phyloP scores from a whole-genome alignment of 2,888 invertebrate species.

The Aphidoletes aphidimyza region DNA sequence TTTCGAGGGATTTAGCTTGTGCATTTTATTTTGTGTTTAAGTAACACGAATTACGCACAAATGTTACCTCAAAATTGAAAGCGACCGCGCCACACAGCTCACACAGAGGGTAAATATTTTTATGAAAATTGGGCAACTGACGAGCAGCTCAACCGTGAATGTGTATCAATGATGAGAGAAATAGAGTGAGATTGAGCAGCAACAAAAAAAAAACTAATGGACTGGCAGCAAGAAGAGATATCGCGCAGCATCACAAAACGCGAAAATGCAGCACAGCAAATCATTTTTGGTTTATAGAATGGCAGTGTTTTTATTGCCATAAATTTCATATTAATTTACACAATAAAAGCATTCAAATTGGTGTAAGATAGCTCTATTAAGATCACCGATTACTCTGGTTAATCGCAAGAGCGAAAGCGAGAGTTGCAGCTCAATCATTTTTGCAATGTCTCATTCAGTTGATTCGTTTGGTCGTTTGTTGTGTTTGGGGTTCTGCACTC shows the following conservation, averaged over 20 bases:
- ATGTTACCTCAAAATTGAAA: slow-evolving; percentile 50
- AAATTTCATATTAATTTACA: slow-evolving; percentile 52
- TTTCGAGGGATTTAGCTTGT: slow-evolving; percentile 23
- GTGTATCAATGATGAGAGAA: not conserved
- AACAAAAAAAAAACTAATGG: slow-evolving; percentile 44
- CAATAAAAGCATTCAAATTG: slow-evolving; percentile 44
- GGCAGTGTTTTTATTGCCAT: slow-evolving; percentile 45
- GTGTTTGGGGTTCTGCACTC: not conserved
- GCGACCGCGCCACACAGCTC: not conserved
- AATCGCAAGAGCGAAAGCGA: too few relatives aligned
- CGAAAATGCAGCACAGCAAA: slow-evolving; percentile 1
- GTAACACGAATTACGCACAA: slow-evolving; percentile 22
- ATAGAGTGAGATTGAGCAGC: not conserved
- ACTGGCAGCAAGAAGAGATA: not conserved
- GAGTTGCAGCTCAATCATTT: slow-evolving; percentile 1
- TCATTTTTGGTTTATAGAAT: not conserved
- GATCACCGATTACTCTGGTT: slow-evolving; percentile 27
- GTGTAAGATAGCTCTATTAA: slow-evolving; percentile 44
- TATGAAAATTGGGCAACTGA: slow-evolving; percentile 40
- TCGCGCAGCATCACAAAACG: not conserved
- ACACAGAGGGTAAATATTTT: slow-evolving; percentile 54
- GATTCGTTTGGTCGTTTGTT: not conserved
- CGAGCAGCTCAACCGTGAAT: not conserved
- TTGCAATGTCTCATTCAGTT: not conserved
- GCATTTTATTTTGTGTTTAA: not conserved